These are phyloP conservation scores for Muschampia plurimacula DNA, from an alignment of 2,888 invertebrate species.

Conservation along the genomic window DNA sequence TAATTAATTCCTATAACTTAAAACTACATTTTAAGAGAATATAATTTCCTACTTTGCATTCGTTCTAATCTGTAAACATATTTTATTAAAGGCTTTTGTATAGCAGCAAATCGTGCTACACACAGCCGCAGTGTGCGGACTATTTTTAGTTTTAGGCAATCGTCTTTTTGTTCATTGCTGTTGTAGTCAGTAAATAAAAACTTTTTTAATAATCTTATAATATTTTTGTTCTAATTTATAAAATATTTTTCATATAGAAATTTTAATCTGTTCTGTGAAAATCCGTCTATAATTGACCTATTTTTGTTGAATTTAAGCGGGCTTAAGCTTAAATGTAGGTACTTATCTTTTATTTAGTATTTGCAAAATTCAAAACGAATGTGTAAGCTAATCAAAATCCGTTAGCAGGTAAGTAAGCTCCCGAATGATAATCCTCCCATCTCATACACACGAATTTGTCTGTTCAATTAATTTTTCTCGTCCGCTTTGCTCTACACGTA, in stretches of 20 bases:
- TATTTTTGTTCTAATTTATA: too few species aligned
- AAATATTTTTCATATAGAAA: too few species aligned
- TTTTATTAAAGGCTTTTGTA: background rate
- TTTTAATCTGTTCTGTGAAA: too few species aligned
- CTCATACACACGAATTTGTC: conserved; percentile 48
- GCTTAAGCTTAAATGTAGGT: too few species aligned
- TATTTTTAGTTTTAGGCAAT: background rate
- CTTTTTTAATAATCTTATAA: background rate
- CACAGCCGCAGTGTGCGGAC: background rate
- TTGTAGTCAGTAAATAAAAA: background rate
- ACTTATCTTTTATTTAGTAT: background rate
- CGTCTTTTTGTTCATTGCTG: background rate
- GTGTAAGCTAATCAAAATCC: conserved; percentile 44
- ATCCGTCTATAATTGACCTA: too few species aligned
- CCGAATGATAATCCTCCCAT: conserved; percentile 49
- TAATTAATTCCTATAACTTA: too few species aligned
- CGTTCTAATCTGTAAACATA: background rate
- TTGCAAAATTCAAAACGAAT: background rate
- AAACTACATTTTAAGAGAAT: background rate
- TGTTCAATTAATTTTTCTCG: conserved; percentile 66
- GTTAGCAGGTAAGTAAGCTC: conserved; percentile 47
- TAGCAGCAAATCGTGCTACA: background rate
- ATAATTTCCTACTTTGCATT: background rate
- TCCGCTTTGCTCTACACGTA: conserved; percentile 55
- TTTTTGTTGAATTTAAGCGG: too few species aligned